Evolutionary conservation across 1,140 invertebrate species (phyloP).

Genomic region (Drosophila ananassae): DNA sequence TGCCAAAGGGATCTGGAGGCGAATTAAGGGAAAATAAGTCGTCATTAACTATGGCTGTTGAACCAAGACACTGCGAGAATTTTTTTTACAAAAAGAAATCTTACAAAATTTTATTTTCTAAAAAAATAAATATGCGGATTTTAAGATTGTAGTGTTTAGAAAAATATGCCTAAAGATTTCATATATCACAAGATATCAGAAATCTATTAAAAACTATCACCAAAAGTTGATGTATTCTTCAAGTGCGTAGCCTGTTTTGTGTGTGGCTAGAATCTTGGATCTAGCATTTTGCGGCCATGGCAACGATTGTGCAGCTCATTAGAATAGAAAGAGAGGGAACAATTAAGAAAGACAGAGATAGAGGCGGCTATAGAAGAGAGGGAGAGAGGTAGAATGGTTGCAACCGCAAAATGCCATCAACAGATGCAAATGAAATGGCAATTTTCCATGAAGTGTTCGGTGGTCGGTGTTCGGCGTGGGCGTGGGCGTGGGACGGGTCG

Average conservation of each 20-base stretch:
- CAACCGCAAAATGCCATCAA: slow-evolving; percentile 46
- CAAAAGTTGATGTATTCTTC: neutral
- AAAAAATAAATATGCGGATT: too few relatives aligned
- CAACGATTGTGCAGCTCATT: slow-evolving; percentile 41
- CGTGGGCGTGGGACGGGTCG: neutral
- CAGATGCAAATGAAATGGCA: slow-evolving; percentile 55
- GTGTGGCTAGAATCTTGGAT: slow-evolving; percentile 11
- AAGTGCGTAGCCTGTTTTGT: neutral
- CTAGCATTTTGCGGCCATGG: slow-evolving; percentile 20
- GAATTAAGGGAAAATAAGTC: slow-evolving; percentile 37
- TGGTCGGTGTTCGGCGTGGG: neutral
- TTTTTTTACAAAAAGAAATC: neutral
- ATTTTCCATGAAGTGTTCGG: slow-evolving; percentile 25
- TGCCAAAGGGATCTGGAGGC: slow-evolving; percentile 1
- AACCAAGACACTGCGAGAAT: neutral
- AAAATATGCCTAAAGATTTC: too few relatives aligned
- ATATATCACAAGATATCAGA: too few relatives aligned
- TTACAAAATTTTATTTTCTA: too few relatives aligned
- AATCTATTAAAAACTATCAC: too few relatives aligned
- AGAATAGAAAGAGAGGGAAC: neutral
- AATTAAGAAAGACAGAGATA: neutral
- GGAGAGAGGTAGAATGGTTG: slow-evolving; percentile 1
- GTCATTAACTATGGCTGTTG: slow-evolving; percentile 23
- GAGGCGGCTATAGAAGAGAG: neutral
- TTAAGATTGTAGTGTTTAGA: too few relatives aligned